These are phyloP conservation scores for Tetragnatha montana DNA, from an alignment of 2,888 invertebrate species.

Conservation along the genomic window DNA sequence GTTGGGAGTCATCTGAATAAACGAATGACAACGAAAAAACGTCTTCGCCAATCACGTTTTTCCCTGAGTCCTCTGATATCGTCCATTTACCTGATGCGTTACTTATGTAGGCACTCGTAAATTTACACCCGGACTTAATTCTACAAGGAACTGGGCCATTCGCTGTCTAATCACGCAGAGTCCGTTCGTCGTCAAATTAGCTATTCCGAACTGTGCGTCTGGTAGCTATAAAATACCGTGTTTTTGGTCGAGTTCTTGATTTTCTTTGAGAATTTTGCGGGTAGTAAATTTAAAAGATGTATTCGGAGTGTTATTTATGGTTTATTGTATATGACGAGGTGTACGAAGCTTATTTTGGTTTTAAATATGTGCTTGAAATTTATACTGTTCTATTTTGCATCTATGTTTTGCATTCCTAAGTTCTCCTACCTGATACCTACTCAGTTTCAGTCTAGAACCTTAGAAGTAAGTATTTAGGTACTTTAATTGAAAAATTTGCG, in stretches of 20 bases:
- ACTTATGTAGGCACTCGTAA: background rate
- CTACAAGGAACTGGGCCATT: background rate
- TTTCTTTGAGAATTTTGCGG: background rate
- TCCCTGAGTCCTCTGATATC: background rate
- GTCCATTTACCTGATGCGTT: background rate
- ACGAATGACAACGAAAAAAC: background rate
- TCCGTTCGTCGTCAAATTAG: background rate
- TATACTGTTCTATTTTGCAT: too few species aligned
- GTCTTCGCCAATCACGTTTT: background rate
- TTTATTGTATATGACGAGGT: too few species aligned
- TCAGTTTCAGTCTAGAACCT: too few species aligned
- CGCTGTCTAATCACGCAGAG: background rate
- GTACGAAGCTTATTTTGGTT: too few species aligned
- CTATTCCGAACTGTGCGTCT: background rate
- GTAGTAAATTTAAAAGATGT: background rate
- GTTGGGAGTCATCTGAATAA: background rate
- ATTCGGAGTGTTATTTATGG: too few species aligned
- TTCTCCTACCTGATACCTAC: too few species aligned
- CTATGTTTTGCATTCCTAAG: too few species aligned
- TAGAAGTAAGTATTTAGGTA: too few species aligned
- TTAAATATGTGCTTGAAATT: too few species aligned
- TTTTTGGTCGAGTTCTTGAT: background rate
- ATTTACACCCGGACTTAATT: background rate
- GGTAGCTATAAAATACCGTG: background rate
- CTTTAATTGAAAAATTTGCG: too few species aligned